Base-by-base conservation (phyloP, 37 sponge, comb jelly and placozoan species). In the Dysidea cf. avara region DNA sequence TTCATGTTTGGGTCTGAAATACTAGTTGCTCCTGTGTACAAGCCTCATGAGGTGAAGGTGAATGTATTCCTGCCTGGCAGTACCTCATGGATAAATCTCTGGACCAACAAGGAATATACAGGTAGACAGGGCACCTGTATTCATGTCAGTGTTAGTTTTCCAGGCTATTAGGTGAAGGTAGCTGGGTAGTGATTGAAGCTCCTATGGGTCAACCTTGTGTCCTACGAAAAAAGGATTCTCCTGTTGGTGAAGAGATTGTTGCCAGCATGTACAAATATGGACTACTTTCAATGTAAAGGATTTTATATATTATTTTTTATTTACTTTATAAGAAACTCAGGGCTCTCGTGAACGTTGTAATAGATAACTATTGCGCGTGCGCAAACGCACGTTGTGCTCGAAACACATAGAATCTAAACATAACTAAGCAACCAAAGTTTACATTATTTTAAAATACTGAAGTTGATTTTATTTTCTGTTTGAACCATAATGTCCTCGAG, bases 1-100 rank as follows among this genome's bases (percentile, higher is more conserved):
- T 90, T 73, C 57, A 77, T 90, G 86, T 39, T 90, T 16, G 91
- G 91, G 17, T 69, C 58, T 4, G 79, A 90, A 61, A 26, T 90
- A 13, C 67, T 90, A 26, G 86, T 90, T 29, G 91, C 91, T 68
- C 91, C 91, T 22, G 76, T 81, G n/a, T 46, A 78, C 39, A 68
- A 59, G 1, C 32, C 48, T 9, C 30, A 40, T 11, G 40, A 18
- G 6, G 2, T 26, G 17, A 24, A 17, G 14, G 83, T 83, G 22
- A 29, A 26, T 4, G 89, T 88, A 24, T 83, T 83, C 55, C 75
- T 88, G 5, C 89, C 89, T 6, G 14, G 18, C 12, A 64, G 49
- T 4, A 66, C 66, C 3, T 22, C 31, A n/a, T 88, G 89, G 89
- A 48, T 73, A 7, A 74, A 82, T 28, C 48, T 82, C 0, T 88